Base-by-base conservation (phyloP, 37 sponge, comb jelly and placozoan species). In the Crambe crambe region DNA sequence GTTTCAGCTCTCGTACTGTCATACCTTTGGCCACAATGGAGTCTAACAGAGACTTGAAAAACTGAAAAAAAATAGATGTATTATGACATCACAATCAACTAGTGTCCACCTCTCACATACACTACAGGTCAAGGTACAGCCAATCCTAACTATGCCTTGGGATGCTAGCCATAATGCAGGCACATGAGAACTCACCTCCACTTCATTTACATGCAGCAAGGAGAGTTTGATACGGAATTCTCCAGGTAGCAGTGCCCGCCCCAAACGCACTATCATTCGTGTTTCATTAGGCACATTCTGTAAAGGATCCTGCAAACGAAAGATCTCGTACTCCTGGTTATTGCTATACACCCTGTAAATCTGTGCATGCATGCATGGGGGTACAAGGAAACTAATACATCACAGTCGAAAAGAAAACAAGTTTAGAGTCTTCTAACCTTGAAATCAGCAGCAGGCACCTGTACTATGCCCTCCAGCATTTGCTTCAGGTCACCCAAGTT, bases 311-410 rank as follows among this genome's bases (percentile, higher is more conserved):
- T 59, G 67, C 31, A 86, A 44, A 29, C 96, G 75, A 38, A 68
- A 72, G 83, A 90, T 73, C 75, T 96, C 97, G 80, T 87, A 93
- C 61, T 96, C 97, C 67, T 93, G 93, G 18, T 82, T 76, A 75
- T 90, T 96, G 44, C 83, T 75, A 60, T 93, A 93, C 37, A 92
- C 76, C 61, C 96, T 74, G 70, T 83, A 89, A 0, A 94, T 56
- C 88, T 90, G 75, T n/a, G n/a, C n/a, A n/a, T n/a, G n/a, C n/a
- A n/a, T n/a, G n/a, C n/a, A n/a, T n/a, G n/a, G n/a, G n/a, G n/a
- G n/a, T n/a, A n/a, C n/a, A 38, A 54, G 32, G 20, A 62, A 2
- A 75, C 6, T 15, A 30, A 26, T 47, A 47, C 51, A 47, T 47
- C 51, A 47, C 6, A 62, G 15, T 5, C 6, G 63, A 27, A 23